A percentile compares a stretch with the other conserved stretches of the same genome.
Conservation (phyloP, 2,113 vertebrate species). For the Halcyon senegalensis region DNA sequence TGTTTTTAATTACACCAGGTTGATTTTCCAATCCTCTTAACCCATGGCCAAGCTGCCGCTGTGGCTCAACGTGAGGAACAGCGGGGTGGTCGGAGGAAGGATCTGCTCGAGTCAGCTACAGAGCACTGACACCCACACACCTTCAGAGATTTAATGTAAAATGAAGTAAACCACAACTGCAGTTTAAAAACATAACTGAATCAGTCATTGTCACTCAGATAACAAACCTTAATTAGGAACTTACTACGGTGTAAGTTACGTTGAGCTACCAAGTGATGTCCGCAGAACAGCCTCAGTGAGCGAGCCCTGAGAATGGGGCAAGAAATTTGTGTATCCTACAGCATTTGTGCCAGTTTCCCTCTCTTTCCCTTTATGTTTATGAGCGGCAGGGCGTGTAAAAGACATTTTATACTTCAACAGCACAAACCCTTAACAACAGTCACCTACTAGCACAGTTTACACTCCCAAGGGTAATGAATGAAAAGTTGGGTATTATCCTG, state of each 20-base stretch:
- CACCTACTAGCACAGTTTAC: slow-evolving; percentile 37
- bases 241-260: too few species aligned
- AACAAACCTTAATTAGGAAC: neutral
- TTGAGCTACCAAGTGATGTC: neutral
- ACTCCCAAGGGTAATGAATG: neutral
- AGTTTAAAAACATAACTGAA: neutral
- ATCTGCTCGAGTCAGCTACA: neutral
- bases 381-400: neutral
- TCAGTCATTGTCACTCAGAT: neutral
- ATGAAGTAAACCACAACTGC: neutral
- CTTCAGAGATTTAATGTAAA: neutral
- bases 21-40: neutral
- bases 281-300: neutral
- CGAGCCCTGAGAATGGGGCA: neutral
- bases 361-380: neutral
- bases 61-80: neutral
- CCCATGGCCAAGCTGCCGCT: neutral
- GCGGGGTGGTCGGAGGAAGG: rapidly evolving
- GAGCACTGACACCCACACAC: neutral
- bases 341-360: neutral
- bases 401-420: neutral
- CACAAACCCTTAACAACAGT: neutral
- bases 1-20: neutral
- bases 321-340: neutral
- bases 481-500: slow-evolving; percentile 4